Evolutionary conservation across 1,140 invertebrate species (phyloP).

Genomic region (Bombyx mandarina): DNA sequence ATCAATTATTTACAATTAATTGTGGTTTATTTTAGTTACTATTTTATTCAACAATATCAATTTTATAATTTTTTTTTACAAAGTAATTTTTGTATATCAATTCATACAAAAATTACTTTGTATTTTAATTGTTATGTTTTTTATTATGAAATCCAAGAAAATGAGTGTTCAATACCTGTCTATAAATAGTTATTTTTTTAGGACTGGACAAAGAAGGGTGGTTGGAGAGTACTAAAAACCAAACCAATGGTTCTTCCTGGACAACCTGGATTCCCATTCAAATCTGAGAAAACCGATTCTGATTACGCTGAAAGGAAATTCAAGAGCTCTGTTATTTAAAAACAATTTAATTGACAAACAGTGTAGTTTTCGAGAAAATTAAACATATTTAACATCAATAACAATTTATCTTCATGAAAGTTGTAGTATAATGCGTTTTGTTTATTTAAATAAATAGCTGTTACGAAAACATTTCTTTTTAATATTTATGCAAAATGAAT

Average conservation of each 20-base stretch:
- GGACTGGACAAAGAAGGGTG: constrained; percentile 81
- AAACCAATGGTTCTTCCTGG: constrained; percentile 74
- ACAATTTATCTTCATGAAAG: neutral
- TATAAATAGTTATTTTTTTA: constrained; percentile 28
- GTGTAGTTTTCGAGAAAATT: neutral
- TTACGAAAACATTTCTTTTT: neutral
- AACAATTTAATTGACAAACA: neutral
- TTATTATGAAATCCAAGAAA: too few species aligned
- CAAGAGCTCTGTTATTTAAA: constrained; percentile 72
- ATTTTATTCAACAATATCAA: too few species aligned
- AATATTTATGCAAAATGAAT: constrained; percentile 83
- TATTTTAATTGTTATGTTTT: too few species aligned
- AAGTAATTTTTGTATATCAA: too few species aligned
- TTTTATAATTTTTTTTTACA: too few species aligned
- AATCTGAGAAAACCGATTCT: constrained; percentile 68
- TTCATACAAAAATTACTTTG: too few species aligned
- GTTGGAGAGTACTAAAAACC: constrained; percentile 73
- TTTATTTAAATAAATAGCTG: neutral
- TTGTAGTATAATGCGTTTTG: constrained; percentile 11
- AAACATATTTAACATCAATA: neutral
- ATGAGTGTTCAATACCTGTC: too few species aligned
- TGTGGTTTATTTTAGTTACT: too few species aligned
- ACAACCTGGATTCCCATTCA: constrained; percentile 75
- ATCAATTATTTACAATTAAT: too few species aligned
- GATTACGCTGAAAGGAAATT: constrained; percentile 81